Evolutionary conservation across 2,113 vertebrate genomes (phyloP), one percentile per base, ranked within the genome.

Genomic region (Anoura caudifer): DNA sequence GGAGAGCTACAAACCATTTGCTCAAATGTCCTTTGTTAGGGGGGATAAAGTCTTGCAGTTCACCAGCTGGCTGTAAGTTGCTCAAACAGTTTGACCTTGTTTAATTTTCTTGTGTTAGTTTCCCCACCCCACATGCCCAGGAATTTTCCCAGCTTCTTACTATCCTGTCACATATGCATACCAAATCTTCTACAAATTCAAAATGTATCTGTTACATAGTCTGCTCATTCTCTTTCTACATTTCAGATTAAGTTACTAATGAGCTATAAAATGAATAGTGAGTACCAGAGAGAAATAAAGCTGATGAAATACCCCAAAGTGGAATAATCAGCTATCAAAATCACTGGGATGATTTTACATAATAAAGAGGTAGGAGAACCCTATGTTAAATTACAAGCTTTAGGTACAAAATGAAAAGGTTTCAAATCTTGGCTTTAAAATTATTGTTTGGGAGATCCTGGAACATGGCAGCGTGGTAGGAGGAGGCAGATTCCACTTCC

Each of bases 211-310:
- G 5, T 67, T 41, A 24, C 7, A 45, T 75, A 94, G 61, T n/a
- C 2, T 90, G 90, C 6, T 54, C 77, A 33, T 67, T 77, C 2
- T n/a, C n/a, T 73, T 65, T 77, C 17, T 86, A 69, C n/a, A 83
- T 67, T 92, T 92, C n/a, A 95, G 50, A 4, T 59, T 87, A 61
- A 92, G 5, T 5, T 92, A n/a, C 14, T 95, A 96, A 93, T 38
- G 87, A 95, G 16, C 63, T 82, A 33, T 33, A 31, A 91, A 89
- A 88, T 59, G 8, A 36, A 88, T 20, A 87, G 28, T 59, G 87
- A 54, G 38, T 70, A 73, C 45, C 16, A 82, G 26, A 52, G 65
- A 97, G 19, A 90, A 95, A 91, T 76, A 72, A 86, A 94, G 2
- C 10, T 79, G 11, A 59, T 80, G 9, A 88, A 76, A 88, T 81